Conservation (phyloP, 2,888 invertebrate species). For the Neoitamus cyanurus region DNA sequence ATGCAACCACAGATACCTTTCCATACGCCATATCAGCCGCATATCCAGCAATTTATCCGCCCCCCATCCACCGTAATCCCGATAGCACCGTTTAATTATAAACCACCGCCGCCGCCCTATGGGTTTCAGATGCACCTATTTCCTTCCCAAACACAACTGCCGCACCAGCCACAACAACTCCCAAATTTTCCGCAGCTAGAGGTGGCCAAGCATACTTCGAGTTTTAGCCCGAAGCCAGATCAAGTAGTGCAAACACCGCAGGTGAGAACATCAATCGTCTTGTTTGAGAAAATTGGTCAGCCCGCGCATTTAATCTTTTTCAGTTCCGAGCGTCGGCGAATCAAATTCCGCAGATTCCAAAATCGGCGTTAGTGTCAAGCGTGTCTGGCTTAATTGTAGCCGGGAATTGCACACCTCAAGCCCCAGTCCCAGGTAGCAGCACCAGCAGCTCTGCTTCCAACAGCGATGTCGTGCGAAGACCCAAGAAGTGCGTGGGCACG, state of each 20-base stretch:
- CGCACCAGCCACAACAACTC: background rate
- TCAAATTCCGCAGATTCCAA: slow-evolving; percentile 51
- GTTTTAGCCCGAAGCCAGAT: slow-evolving; percentile 52
- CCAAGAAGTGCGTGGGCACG: slow-evolving; percentile 52
- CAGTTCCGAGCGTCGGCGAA: background rate
- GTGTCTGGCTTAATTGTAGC: slow-evolving; percentile 47
- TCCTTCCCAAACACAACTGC: background rate
- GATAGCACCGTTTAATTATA: slow-evolving; percentile 52
- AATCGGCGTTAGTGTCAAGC: slow-evolving; percentile 55
- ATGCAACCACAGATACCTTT: slow-evolving; percentile 57
- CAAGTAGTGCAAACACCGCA: slow-evolving; percentile 43
- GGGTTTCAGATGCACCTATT: slow-evolving; percentile 56
- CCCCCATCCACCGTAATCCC: slow-evolving; percentile 45
- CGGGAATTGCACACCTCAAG: background rate
- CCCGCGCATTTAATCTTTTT: background rate
- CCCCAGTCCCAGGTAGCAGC: background rate
- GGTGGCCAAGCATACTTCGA: background rate
- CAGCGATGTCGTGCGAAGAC: slow-evolving; percentile 38
- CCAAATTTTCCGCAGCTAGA: slow-evolving; percentile 33
- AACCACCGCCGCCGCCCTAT: slow-evolving; percentile 56
- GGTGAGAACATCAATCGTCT: slow-evolving; percentile 18
- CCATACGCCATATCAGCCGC: slow-evolving; percentile 21
- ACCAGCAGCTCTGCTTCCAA: background rate
- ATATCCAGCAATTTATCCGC: slow-evolving; percentile 28
- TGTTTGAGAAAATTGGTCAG: background rate